Evolutionary conservation across 2,888 invertebrate species (phyloP), one percentile per base, ranked within the genome.

Genomic region (Ormia ochracea): DNA sequence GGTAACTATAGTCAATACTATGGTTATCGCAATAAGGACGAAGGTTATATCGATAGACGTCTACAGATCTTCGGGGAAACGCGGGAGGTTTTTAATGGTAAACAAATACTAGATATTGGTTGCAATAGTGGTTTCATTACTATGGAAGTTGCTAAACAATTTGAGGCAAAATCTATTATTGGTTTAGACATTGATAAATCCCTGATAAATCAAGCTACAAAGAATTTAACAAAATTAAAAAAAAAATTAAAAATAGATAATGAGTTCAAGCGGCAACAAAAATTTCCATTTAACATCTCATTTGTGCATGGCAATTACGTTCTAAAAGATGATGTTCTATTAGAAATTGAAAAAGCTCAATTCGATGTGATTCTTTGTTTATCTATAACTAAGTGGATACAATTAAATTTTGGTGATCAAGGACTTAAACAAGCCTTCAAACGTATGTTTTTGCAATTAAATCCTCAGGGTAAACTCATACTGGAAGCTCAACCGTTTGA

Each of bases 301-400:
- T 96, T 96, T 88, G 90, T 92, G 48, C 90, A 95, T 92, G 95
- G 94, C 28, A 96, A 97, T 87, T 97, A 96, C 88, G 94, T 97
- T 23, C 90, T 96, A 72, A 93, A 93, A 43, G 92, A 93, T 83
- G 96, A 96, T 85, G 91, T 93, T 6, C 88, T 95, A 59, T 88
- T 97, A 12, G 93, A 93, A 63, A 90, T 93, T 52, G 94, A 96
- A 86, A 92, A 92, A 80, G 93, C 94, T 6, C 94, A 96, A 85
- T 97, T 94, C 87, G 96, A 97, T 89, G 91, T 93, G 3, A 95
- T 97, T 81, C 90, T 97, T 21, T 96, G 96, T 84, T 90, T 97
- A 48, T 96, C 95, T 72, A 92, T 96, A 21, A 96, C 96, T 3
- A 97, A 97, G 88, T 97, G 97, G 97, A 93, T 97, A 83, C 97